Conservation (phyloP, 2,888 invertebrate genomes). For the Cyclophora punctaria region DNA sequence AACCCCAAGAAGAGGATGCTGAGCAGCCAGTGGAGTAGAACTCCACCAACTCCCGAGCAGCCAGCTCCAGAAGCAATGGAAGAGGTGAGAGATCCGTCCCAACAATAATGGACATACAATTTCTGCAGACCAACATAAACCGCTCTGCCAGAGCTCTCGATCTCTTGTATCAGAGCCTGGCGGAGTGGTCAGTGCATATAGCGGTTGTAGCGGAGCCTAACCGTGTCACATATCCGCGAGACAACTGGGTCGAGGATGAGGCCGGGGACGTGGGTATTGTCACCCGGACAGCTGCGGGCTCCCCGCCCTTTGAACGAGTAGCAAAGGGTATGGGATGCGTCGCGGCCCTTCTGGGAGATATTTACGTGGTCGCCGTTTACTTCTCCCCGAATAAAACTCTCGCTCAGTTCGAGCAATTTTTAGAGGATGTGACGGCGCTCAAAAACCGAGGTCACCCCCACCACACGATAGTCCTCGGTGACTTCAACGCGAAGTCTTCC, state of each 20-base stretch:
- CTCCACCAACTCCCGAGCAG: no score
- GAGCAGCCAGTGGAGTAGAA: no score
- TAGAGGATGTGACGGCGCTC: neutral
- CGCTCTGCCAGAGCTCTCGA: slow-evolving; percentile 2
- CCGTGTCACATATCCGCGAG: neutral
- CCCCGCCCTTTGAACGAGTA: neutral
- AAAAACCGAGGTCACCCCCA: neutral
- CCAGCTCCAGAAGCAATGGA: no score
- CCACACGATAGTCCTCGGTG: slow-evolving; percentile 1
- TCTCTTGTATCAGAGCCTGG: slow-evolving; percentile 6
- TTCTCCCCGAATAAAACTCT: neutral
- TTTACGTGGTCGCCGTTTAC: neutral
- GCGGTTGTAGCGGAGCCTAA: neutral
- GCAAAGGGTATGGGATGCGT: slow-evolving; percentile 11
- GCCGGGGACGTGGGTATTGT: neutral
- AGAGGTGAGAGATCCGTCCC: neutral
- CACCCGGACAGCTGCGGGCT: neutral
- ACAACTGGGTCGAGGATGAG: neutral
- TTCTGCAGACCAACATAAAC: neutral
- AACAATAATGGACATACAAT: neutral
- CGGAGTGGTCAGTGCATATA: slow-evolving; percentile 5
- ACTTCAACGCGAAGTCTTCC: slow-evolving; percentile 15
- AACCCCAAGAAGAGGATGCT: no score
- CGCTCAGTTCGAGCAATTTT: neutral
- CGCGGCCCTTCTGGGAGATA: neutral